These are phyloP conservation scores for Danaus chrysippus DNA, from an alignment of 2,888 invertebrate species.

Conservation along the genomic window DNA sequence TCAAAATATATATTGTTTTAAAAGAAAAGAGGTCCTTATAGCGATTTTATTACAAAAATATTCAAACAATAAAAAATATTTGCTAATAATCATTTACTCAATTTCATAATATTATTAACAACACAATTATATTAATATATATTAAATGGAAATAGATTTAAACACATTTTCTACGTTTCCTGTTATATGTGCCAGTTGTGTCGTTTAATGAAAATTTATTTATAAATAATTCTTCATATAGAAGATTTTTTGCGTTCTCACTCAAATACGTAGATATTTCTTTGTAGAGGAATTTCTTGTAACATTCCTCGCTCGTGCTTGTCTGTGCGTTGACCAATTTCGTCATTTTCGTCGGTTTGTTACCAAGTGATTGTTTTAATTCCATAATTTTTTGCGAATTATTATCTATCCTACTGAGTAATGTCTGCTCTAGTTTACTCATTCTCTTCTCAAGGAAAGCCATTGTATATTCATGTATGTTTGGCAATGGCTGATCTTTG, in stretches of 20 bases:
- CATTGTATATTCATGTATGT: conserved; percentile 45
- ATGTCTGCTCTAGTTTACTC: conserved; percentile 56
- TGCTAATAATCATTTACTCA: conserved; percentile 15
- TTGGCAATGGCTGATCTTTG: conserved; percentile 37
- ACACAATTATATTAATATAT: background rate
- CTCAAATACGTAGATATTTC: conserved; percentile 66
- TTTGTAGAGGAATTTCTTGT: conserved; percentile 56
- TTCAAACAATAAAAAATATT: conserved; percentile 7
- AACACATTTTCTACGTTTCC: conserved; percentile 43
- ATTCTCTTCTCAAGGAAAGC: conserved; percentile 57
- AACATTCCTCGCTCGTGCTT: conserved; percentile 40
- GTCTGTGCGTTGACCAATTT: conserved; percentile 48
- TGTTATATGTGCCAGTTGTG: conserved; percentile 35
- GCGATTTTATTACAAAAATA: too few relatives aligned
- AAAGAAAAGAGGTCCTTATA: too few relatives aligned
- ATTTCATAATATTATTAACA: conserved; percentile 4
- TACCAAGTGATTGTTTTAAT: conserved; percentile 43
- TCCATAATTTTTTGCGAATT: conserved; percentile 57
- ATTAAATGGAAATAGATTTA: conserved; percentile 3
- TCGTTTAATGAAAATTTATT: conserved; percentile 43
- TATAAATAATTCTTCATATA: conserved; percentile 69
- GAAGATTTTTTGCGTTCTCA: conserved; percentile 50
- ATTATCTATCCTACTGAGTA: conserved; percentile 60
- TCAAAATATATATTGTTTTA: too few relatives aligned
- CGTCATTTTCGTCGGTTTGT: conserved; percentile 26